Evolutionary conservation across 92 coral and sea anemone species (phyloP), one percentile per base, ranked within the genome.

Genomic region (Porites cylindrica): DNA sequence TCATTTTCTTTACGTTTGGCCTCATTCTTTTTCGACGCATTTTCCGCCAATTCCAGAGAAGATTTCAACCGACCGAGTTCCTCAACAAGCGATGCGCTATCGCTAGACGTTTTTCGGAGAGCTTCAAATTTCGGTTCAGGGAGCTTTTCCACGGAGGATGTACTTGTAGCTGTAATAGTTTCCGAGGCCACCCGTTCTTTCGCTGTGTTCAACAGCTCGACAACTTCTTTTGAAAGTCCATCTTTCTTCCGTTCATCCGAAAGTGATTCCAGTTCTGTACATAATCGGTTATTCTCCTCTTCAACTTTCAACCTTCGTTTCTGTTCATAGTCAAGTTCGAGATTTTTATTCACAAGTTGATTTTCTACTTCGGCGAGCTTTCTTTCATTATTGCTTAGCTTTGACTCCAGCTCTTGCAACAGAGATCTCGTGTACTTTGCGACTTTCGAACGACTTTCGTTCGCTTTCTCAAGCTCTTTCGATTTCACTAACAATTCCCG

Each of bases 381-480:
- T 61, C 89, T 87, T 86, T 97, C 98, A 79, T 94, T 93, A 75
- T 86, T 93, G 75, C 94, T 90, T 62, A 97, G 85, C 72, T 97
- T 97, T 13, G 91, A 88, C 85, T 97, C 99, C 7, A 97, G 96
- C 63, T 97, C 99, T 67, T 92, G 92, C 56, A 97, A 91, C 74
- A 97, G 82, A 10, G 98, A 92, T 16, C 99, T 85, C 19, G 99
- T 97, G 82, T 97, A 96, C 83, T 97, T 97, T 51, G 99, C 99
- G 24, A 97, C 99, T 78, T 97, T 97, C 51, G 98, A 92, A 20
- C 99, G 99, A 86, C 98, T 97, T 80, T 97, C 99, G 70, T 97
- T 97, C 59, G 99, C 99, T 80, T 95, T 95, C 62, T 97, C 99
- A 8, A 97, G 95, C 78, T 97, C 99, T 76, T 92, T 91, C 10